phyloP scores from a whole-genome alignment of 2,888 invertebrate genomes.

The Apamea sordens region DNA sequence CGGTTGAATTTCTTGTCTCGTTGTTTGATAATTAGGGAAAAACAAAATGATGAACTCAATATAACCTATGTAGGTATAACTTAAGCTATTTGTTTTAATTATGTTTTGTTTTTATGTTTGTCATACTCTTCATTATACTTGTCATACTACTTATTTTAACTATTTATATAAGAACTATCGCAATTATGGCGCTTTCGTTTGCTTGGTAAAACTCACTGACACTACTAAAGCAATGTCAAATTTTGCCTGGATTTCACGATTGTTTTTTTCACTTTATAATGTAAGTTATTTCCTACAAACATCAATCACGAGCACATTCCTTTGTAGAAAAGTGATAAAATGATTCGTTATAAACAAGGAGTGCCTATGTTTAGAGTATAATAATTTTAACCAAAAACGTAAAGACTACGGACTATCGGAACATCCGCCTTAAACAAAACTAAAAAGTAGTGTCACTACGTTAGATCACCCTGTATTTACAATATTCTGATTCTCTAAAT shows the following conservation, averaged over 20 bases:
- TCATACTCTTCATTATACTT: not conserved
- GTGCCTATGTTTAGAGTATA: not conserved
- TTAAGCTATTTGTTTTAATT: not conserved
- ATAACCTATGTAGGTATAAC: not conserved
- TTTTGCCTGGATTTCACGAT: not conserved
- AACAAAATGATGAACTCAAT: not conserved
- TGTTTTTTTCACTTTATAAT: not conserved
- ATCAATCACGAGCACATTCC: not conserved
- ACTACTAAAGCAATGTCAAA: not conserved
- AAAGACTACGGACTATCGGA: too few relatives aligned
- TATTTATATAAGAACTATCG: not conserved
- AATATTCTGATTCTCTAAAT: too few relatives aligned
- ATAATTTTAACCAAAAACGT: too few relatives aligned
- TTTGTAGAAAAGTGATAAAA: not conserved
- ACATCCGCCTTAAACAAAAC: not conserved
- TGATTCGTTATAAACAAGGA: not conserved
- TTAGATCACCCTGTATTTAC: not conserved
- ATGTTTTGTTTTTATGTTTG: too few relatives aligned
- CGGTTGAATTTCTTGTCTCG: not conserved
- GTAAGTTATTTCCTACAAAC: not conserved
- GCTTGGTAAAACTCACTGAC: not conserved
- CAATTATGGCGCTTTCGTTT: not conserved
- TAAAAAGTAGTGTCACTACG: not conserved
- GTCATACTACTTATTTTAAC: not conserved
- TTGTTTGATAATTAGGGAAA: not conserved